Base-by-base conservation (phyloP, 2,113 vertebrate genomes). In the Cavia porcellus region DNA sequence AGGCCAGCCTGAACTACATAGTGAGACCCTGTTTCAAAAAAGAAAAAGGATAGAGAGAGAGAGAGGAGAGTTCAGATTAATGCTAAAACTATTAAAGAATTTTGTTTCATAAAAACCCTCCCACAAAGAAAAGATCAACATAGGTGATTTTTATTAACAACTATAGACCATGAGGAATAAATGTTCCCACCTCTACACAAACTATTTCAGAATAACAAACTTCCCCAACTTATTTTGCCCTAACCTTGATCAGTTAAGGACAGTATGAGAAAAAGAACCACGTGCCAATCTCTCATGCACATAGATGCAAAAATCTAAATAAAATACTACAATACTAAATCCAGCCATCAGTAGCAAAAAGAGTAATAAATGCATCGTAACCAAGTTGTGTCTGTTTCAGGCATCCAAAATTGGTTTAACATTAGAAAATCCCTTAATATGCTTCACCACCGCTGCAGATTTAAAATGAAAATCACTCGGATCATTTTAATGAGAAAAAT, bases 201-300 rank as follows among this genome's bases (percentile, higher is more conserved):
- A 66, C 66, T 45, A 62, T 70, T 80, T n/a, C 52, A 74, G 74
- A 25, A 6, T 86, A 86, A 86, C n/a, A 96, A 93, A 62, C 66
- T 74, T 13, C 35, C 25, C n/a, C 7, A 57, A 47, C 13, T 66
- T 14, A 57, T 81, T 94, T 72, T 28, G 38, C 13, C 19, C 52
- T 35, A 70, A 52, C 4, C 7, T 81, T 59, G 28, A 72, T 42
- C 62, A 32, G 70, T 5, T 80, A 72, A 92, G 42, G 35, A 30
- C 52, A 42, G 35, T 38, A 42, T 52, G 45, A 72, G 20, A 11
- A 86, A 91, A 95, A 95, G 86, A 91, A 35, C 20, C 47, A 70
- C 25, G 64, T 64, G 24, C 35, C 22, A 86, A 30, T 32, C 35
- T 86, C 17, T 81, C 42, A 62, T 70, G 15, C 47, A 20, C 50